Conservation (phyloP, 2,797 vertebrate species). For the Eulemur rubriventer region DNA sequence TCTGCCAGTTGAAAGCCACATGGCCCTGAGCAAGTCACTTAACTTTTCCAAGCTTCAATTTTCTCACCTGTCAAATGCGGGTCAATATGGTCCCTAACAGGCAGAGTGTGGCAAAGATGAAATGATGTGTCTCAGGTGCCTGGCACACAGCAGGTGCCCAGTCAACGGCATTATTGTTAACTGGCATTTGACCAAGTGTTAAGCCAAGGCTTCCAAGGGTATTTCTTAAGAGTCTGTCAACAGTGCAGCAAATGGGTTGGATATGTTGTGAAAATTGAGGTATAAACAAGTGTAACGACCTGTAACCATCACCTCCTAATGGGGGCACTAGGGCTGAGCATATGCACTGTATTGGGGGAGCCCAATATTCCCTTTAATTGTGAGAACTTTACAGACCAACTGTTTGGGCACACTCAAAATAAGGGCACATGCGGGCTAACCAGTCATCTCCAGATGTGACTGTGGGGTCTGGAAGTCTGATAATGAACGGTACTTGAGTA, state of each 20-base stretch:
- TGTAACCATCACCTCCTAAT: background rate
- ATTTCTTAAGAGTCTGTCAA: background rate
- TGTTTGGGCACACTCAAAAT: background rate
- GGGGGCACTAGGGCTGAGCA: background rate
- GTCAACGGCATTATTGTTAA: accelerated
- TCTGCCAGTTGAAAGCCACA: background rate
- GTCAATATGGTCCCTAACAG: background rate
- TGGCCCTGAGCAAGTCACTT: background rate
- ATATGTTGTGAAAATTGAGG: background rate
- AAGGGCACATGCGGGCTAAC: background rate
- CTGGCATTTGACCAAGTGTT: background rate
- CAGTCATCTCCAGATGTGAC: background rate
- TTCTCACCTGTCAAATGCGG: background rate
- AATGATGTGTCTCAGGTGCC: background rate
- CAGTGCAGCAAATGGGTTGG: background rate
- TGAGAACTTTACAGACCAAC: background rate
- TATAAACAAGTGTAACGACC: background rate
- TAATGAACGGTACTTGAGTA: background rate
- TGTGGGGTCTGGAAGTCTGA: background rate
- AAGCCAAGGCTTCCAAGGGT: background rate
- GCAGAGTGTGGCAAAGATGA: background rate
- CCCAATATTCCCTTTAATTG: background rate
- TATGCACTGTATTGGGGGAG: background rate
- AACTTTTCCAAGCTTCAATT: background rate
- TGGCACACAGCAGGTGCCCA: background rate